Evolutionary conservation across 2,888 invertebrate species (phyloP).

Genomic region (Nymphalis c-album): DNA sequence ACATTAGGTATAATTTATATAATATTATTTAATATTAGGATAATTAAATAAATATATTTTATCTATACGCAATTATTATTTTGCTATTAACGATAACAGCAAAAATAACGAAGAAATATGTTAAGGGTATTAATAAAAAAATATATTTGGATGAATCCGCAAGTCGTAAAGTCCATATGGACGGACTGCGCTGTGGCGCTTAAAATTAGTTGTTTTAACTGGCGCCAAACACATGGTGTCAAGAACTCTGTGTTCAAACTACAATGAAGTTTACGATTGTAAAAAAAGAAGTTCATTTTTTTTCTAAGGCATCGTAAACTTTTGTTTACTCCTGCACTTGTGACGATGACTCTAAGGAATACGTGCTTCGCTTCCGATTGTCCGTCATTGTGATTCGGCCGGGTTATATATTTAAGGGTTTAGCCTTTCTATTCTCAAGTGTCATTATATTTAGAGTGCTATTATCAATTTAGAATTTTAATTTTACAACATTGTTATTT

Average conservation of each 20-base stretch:
- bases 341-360: conserved; percentile 62
- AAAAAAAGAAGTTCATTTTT: conserved; percentile 60
- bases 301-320: conserved; percentile 60
- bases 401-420: conserved; percentile 4
- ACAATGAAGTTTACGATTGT: conserved; percentile 61
- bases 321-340: conserved; percentile 69
- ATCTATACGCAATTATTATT: too few relatives aligned
- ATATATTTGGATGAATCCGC: background rate
- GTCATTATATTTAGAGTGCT: conserved; percentile 10
- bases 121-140: background rate
- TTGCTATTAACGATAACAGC: too few relatives aligned
- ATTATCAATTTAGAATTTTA: conserved; percentile 6
- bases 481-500: conserved; percentile 1
- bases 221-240: conserved; percentile 75
- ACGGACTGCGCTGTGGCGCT: conserved; percentile 44
- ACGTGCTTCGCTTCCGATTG: conserved; percentile 17
- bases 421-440: conserved; percentile 17
- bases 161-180: conserved; percentile 27
- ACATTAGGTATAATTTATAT: too few relatives aligned
- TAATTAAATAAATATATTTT: too few relatives aligned
- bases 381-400: conserved; percentile 1
- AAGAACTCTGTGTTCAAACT: conserved; percentile 51
- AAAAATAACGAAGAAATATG: too few relatives aligned
- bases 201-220: conserved; percentile 60
- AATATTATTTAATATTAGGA: too few relatives aligned